Evolutionary conservation across 2,888 invertebrate genomes (phyloP).

Genomic region (Drosophila borealis): DNA sequence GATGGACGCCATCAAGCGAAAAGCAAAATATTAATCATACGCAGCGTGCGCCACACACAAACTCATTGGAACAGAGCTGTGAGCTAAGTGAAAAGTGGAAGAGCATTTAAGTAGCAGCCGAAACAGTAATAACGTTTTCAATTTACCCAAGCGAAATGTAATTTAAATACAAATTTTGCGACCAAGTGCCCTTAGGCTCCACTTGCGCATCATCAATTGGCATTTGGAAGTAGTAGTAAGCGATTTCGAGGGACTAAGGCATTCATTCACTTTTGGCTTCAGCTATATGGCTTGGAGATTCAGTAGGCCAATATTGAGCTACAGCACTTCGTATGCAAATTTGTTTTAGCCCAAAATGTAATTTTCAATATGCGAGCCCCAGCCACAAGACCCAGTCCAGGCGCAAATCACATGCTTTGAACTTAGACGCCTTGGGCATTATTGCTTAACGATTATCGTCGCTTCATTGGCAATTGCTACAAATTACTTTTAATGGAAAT

Average conservation of each 20-base stretch:
- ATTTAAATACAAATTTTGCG: constrained; percentile 58
- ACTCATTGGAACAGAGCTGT: constrained; percentile 33
- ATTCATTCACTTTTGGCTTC: constrained; percentile 22
- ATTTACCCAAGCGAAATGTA: constrained; percentile 61
- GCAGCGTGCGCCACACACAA: constrained; percentile 49
- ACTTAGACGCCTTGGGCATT: constrained; percentile 39
- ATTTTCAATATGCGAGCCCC: constrained; percentile 56
- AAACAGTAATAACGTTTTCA: constrained; percentile 60
- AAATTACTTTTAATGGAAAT: constrained; percentile 62
- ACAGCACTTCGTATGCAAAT: constrained; percentile 74
- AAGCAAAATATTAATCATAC: constrained; percentile 74
- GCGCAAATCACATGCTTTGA: constrained; percentile 31
- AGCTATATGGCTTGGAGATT: constrained; percentile 65
- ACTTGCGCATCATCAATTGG: constrained; percentile 48
- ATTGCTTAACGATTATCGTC: constrained; percentile 70
- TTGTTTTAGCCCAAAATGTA: constrained; percentile 62
- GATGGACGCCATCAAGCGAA: constrained; percentile 42
- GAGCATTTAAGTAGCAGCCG: constrained; percentile 54
- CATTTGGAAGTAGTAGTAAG: constrained; percentile 46
- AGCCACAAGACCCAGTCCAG: neutral
- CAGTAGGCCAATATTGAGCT: constrained; percentile 65
- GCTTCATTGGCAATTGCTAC: constrained; percentile 60
- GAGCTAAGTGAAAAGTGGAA: constrained; percentile 18
- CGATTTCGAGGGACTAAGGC: constrained; percentile 23
- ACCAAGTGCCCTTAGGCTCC: constrained; percentile 31